These are phyloP conservation scores for Cyclina sinensis DNA, from an alignment of 1,140 invertebrate species.

Conservation along the genomic window DNA sequence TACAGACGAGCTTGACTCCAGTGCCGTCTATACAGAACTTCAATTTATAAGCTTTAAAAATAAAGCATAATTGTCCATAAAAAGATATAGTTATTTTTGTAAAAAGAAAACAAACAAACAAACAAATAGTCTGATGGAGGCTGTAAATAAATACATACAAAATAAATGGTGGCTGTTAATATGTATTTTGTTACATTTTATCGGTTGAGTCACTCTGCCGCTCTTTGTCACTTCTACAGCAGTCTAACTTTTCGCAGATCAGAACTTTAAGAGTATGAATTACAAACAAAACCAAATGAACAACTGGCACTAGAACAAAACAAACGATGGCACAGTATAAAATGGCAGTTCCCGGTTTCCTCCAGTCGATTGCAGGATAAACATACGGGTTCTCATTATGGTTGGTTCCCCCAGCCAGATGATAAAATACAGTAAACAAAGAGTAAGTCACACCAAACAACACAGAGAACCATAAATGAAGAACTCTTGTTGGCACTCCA, in stretches of 20 bases:
- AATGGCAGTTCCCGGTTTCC: constrained; percentile 67
- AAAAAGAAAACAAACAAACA: too few relatives aligned
- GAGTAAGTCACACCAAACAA: constrained; percentile 89
- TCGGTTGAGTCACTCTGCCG: neutral
- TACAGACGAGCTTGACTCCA: too few relatives aligned
- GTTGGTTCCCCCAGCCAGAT: constrained; percentile 89
- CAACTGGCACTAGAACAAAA: constrained; percentile 72
- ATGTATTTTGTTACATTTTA: constrained; percentile 26
- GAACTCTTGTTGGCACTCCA: constrained; percentile 90
- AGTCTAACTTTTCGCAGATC: constrained; percentile 2
- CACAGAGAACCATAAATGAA: constrained; percentile 91
- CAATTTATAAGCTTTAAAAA: too few relatives aligned
- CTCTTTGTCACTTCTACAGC: neutral
- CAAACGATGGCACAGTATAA: constrained; percentile 62
- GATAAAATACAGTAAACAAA: constrained; percentile 92
- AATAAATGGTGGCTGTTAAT: too few relatives aligned
- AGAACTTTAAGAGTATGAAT: constrained; percentile 67
- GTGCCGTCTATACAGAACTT: too few relatives aligned
- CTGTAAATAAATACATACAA: too few relatives aligned
- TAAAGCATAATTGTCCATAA: too few relatives aligned
- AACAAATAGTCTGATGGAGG: too few relatives aligned
- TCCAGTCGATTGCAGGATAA: constrained; percentile 84
- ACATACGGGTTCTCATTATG: constrained; percentile 86
- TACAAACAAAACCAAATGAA: constrained; percentile 71
- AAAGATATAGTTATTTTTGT: too few relatives aligned